phyloP scores from a whole-genome alignment of 37 sponge, comb jelly and placozoan genomes.

The Petrosia ficiformis region DNA sequence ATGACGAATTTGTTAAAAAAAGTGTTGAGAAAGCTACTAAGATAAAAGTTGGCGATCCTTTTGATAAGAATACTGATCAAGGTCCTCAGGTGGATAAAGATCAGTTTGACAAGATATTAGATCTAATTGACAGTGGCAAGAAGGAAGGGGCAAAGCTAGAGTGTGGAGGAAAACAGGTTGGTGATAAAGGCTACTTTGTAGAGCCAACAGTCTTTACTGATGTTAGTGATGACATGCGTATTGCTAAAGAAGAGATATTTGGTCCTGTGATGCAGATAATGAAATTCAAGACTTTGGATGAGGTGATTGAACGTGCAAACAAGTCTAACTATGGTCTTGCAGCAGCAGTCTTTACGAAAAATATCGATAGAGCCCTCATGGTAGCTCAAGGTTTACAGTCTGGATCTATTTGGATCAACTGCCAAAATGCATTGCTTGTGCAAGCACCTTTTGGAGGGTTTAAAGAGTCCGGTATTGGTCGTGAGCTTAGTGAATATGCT shows the following conservation, averaged over 20 bases:
- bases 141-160: background rate
- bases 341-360: conserved; percentile 86
- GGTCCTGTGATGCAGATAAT: conserved; percentile 99
- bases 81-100: conserved; percentile 56
- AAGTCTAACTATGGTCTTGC: conserved; percentile 90
- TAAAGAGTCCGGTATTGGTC: conserved; percentile 92
- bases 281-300: conserved; percentile 92
- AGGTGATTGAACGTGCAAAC: conserved; percentile 95
- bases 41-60: conserved; percentile 83
- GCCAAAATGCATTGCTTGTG: conserved; percentile 65
- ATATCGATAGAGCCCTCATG: conserved; percentile 78
- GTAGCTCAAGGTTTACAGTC: conserved; percentile 84
- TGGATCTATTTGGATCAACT: conserved; percentile 94
- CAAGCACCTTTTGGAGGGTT: conserved; percentile 93
- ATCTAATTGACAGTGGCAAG: background rate
- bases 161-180: background rate
- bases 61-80: conserved; percentile 67
- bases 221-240: conserved; percentile 91
- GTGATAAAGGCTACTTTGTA: conserved; percentile 16
- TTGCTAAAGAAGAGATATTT: conserved; percentile 96
- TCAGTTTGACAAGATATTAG: background rate
- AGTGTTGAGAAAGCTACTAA: conserved; percentile 72
- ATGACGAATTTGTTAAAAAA: conserved; percentile 92
- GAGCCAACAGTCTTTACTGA: conserved; percentile 91
- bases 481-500: conserved; percentile 97